Evolutionary conservation across 2,113 vertebrate species (phyloP).

Genomic region (Recurvirostra avosetta): DNA sequence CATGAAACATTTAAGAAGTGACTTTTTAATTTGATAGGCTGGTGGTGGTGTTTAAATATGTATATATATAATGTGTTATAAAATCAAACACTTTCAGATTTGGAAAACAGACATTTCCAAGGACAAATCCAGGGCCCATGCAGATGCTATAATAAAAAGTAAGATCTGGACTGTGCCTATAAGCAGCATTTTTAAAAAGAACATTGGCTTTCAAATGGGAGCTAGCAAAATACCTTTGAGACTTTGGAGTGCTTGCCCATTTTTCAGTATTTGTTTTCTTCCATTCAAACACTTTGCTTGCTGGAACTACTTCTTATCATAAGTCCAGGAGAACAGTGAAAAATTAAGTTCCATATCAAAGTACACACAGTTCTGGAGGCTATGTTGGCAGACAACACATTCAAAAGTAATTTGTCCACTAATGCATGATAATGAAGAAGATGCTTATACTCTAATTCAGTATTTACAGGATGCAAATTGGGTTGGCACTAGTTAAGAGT

Average conservation of each 20-base stretch:
- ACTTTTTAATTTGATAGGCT: not conserved
- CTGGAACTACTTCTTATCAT: not conserved
- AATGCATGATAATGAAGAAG: not conserved
- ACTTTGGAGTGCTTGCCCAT: not conserved
- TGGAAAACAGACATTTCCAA: not conserved
- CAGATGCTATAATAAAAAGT: not conserved
- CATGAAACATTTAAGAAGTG: not conserved
- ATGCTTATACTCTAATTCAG: not conserved
- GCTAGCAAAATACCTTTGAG: not conserved
- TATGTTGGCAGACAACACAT: not conserved
- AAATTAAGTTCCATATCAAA: not conserved
- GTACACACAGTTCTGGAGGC: not conserved
- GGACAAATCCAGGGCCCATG: not conserved
- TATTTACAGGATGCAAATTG: not conserved
- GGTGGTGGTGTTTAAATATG: not conserved
- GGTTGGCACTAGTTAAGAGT: not conserved
- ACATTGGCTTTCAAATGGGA: not conserved
- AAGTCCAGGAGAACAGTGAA: not conserved
- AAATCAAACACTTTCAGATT: not conserved
- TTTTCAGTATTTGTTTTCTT: not conserved
- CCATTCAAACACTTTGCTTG: not conserved
- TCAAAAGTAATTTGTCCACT: not conserved
- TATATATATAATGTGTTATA: not conserved
- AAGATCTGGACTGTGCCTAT: not conserved
- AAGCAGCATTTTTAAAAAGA: not conserved